phyloP scores from a whole-genome alignment of 1,140 invertebrate species.

The Lepidurus arcticus region DNA sequence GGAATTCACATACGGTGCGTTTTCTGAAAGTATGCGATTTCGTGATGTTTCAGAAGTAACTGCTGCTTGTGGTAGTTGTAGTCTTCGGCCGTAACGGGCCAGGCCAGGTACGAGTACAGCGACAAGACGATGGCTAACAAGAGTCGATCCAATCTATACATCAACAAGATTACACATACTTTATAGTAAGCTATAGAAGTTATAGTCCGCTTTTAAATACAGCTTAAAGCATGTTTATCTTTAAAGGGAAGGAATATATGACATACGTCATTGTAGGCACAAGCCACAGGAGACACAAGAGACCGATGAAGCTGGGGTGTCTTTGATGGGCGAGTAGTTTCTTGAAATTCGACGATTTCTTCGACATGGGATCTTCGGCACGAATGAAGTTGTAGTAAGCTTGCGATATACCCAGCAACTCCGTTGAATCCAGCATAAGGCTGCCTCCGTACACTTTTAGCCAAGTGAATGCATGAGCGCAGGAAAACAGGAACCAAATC shows the following conservation, averaged over 20 bases:
- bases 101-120: background rate
- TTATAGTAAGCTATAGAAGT: background rate
- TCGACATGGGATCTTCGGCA: background rate
- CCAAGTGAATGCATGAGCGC: background rate
- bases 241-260: background rate
- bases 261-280: background rate
- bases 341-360: background rate
- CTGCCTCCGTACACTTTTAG: background rate
- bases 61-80: constrained; percentile 6
- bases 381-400: background rate
- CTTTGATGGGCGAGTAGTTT: background rate
- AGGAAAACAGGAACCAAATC: background rate
- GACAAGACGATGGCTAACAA: background rate
- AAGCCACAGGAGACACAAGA: background rate
- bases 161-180: background rate
- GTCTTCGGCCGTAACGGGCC: background rate
- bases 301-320: background rate
- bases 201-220: background rate
- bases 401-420: background rate
- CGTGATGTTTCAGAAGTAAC: background rate
- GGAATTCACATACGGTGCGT: background rate
- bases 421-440: background rate
- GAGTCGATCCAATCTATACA: background rate
- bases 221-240: background rate
- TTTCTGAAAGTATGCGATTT: background rate